Evolutionary conservation across 2,888 invertebrate genomes (phyloP).

Genomic region (Stramonita haemastoma): DNA sequence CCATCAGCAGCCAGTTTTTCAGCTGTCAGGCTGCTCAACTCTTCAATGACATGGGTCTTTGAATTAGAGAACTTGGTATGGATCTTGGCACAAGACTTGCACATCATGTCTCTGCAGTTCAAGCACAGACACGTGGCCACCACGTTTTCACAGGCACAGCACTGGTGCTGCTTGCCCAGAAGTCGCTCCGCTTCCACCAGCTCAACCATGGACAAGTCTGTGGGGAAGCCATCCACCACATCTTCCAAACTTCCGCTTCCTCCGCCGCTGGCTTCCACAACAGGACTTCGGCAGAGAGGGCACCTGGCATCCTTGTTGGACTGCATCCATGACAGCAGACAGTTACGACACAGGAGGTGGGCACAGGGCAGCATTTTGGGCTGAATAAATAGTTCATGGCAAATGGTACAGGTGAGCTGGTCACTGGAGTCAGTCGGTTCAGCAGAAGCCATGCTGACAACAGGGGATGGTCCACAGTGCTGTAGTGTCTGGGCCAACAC

Average conservation of each 20-base stretch:
- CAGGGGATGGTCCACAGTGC: too few species aligned
- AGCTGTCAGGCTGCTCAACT: not conserved
- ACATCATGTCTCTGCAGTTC: constrained; percentile 25
- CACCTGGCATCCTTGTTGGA: not conserved
- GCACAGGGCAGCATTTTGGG: constrained; percentile 16
- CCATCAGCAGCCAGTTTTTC: not conserved
- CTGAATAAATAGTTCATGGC: not conserved
- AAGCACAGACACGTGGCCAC: constrained; percentile 4
- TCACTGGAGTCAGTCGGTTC: too few species aligned
- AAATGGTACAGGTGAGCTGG: not conserved
- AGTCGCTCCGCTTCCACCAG: not conserved
- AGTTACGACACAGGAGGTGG: constrained; percentile 28
- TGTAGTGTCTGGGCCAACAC: too few species aligned
- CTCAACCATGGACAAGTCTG: constrained; percentile 1
- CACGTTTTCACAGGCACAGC: constrained; percentile 24
- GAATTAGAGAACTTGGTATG: not conserved
- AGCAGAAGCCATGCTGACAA: too few species aligned
- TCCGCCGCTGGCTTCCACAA: not conserved
- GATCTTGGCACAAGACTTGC: constrained; percentile 5
- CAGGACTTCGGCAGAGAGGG: constrained; percentile 6
- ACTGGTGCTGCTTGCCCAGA: not conserved
- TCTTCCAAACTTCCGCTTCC: not conserved
- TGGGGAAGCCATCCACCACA: not conserved
- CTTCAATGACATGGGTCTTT: not conserved
- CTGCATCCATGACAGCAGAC: constrained; percentile 16